Conservation (phyloP, 2,113 vertebrate species). For the Limnothrissa miodon region DNA sequence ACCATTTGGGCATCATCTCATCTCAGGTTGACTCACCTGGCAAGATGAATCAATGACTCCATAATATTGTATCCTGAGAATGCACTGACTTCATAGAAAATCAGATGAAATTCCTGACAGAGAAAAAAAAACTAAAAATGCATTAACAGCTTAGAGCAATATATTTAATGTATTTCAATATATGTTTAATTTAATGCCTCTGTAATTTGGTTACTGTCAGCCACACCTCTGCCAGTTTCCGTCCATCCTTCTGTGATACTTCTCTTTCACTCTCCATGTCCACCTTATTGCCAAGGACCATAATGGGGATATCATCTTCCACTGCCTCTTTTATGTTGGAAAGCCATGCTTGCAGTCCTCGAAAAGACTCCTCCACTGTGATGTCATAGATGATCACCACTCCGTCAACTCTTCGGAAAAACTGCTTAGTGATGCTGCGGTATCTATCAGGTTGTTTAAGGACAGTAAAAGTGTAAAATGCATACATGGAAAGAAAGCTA, state of each 20-base stretch:
- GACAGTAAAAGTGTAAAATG: background rate
- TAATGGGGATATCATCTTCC: conserved; percentile 76
- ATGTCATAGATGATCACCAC: conserved; percentile 89
- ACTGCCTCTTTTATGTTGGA: conserved; percentile 83
- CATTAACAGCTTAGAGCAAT: background rate
- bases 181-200: background rate
- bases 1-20: too few relatives aligned
- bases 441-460: conserved; percentile 69
- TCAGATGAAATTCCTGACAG: conserved; percentile 77
- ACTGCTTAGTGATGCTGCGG: conserved; percentile 90
- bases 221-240: conserved; percentile 81
- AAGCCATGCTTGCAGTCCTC: conserved; percentile 81
- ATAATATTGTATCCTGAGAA: conserved; percentile 78
- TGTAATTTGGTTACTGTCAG: background rate
- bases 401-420: conserved; percentile 91
- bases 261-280: conserved; percentile 81
- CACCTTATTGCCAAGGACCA: conserved; percentile 88
- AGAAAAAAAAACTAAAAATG: conserved; percentile 15
- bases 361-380: conserved; percentile 81
- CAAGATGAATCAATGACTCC: conserved; percentile 80
- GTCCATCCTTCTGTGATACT: conserved; percentile 77
- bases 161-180: background rate
- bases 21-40: conserved; percentile 71
- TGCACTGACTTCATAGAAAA: conserved; percentile 91
- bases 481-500: too few relatives aligned